phyloP scores from a whole-genome alignment of 2,797 vertebrate genomes.

The Enteromius treurensis region DNA sequence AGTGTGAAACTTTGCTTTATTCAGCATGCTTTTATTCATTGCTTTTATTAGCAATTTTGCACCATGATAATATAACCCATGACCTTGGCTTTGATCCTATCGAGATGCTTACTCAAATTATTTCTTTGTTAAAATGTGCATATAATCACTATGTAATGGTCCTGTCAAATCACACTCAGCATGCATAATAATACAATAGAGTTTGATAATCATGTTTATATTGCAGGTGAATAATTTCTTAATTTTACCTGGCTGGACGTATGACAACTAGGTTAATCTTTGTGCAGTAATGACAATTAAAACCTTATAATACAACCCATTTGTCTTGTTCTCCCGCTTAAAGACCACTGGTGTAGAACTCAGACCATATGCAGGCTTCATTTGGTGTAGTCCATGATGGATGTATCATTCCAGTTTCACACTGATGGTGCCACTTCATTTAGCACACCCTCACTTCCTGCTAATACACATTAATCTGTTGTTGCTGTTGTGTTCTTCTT shows the following conservation, averaged over 20 bases:
- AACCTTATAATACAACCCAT: conserved; percentile 53
- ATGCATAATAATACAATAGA: background rate
- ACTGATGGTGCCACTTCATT: conserved; percentile 46
- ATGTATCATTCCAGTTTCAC: conserved; percentile 25
- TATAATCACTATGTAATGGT: background rate
- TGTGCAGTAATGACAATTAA: conserved; percentile 50
- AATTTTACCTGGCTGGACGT: conserved; percentile 28
- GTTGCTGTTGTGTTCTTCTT: conserved; percentile 34
- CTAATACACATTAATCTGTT: conserved; percentile 54
- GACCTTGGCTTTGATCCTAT: background rate
- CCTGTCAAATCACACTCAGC: conserved; percentile 1
- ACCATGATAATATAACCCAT: background rate
- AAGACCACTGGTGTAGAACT: conserved; percentile 35
- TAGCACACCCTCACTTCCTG: conserved; percentile 41
- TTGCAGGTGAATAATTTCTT: conserved; percentile 23
- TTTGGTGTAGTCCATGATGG: conserved; percentile 28
- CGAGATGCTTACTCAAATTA: background rate
- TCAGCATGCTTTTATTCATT: background rate
- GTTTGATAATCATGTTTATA: conserved; percentile 20
- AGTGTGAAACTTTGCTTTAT: background rate
- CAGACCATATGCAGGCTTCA: conserved; percentile 37
- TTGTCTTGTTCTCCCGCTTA: conserved; percentile 47
- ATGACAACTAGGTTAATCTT: conserved; percentile 38
- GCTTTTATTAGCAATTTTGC: background rate
- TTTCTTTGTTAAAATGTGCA: background rate